These are phyloP conservation scores for Gnatocerus cornutus DNA, from an alignment of 2,888 invertebrate genomes.

Conservation along the genomic window DNA sequence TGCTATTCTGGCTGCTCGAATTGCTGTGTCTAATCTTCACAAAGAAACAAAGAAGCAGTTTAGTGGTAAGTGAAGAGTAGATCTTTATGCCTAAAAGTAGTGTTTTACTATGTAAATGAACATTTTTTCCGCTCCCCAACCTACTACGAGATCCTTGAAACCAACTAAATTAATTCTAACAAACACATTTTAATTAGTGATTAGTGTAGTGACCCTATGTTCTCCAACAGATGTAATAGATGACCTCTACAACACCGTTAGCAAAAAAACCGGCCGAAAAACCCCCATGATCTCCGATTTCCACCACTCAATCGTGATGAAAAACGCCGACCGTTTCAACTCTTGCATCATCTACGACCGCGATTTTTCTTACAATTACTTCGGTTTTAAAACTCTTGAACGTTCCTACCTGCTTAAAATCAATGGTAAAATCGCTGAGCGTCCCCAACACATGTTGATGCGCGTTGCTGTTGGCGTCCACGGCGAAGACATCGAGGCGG, in stretches of 20 bases:
- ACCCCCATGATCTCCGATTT: slow-evolving; percentile 92
- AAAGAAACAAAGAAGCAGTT: slow-evolving; percentile 97
- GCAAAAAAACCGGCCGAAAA: slow-evolving; percentile 80
- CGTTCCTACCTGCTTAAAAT: slow-evolving; percentile 95
- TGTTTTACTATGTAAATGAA: too few species aligned
- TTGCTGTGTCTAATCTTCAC: slow-evolving; percentile 97
- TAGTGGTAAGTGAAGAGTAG: slow-evolving; percentile 78
- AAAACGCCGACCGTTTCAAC: slow-evolving; percentile 91
- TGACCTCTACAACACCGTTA: slow-evolving; percentile 85
- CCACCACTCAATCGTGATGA: slow-evolving; percentile 86
- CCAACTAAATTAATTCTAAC: too few species aligned
- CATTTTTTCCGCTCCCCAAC: too few species aligned
- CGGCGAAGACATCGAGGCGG: slow-evolving; percentile 92
- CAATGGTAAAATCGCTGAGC: slow-evolving; percentile 92
- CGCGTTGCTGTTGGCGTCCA: slow-evolving; percentile 97
- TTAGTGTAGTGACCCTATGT: background rate
- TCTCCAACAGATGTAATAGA: slow-evolving; percentile 86
- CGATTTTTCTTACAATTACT: slow-evolving; percentile 97
- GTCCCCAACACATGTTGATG: slow-evolving; percentile 99
- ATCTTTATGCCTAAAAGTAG: too few species aligned
- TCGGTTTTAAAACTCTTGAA: slow-evolving; percentile 98
- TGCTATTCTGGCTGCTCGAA: slow-evolving; percentile 86
- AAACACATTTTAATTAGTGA: too few species aligned
- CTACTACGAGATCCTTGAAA: too few species aligned
- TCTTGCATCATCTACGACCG: slow-evolving; percentile 97